Percentiles rank a stretch among this genome's conserved stretches.
Evolutionary conservation across 2,797 vertebrate species (phyloP).

Genomic region (Pseudomugil gertrudae): DNA sequence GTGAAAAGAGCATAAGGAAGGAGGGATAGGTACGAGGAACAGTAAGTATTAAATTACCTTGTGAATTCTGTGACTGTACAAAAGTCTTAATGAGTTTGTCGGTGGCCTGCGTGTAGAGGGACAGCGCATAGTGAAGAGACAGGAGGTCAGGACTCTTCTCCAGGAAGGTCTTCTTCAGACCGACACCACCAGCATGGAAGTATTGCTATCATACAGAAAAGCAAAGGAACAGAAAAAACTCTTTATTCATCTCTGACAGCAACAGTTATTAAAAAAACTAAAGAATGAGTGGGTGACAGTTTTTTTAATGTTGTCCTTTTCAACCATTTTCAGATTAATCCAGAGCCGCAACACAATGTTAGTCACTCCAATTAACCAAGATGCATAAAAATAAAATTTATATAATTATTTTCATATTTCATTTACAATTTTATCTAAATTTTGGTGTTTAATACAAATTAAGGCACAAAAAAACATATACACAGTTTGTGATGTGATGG

Average conservation of each 20-base stretch:
- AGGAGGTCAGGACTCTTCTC: slow-evolving; percentile 97
- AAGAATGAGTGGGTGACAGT: not conserved
- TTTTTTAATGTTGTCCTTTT: not conserved
- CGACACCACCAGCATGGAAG: slow-evolving; percentile 96
- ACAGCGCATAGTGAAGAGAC: slow-evolving; percentile 95
- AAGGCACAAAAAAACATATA: too few species aligned
- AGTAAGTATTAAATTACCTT: slow-evolving; percentile 83
- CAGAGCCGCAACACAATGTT: not conserved
- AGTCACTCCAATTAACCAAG: not conserved
- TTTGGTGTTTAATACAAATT: too few species aligned
- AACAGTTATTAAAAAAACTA: not conserved
- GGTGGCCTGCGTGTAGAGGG: slow-evolving; percentile 97
- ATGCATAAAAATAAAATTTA: not conserved
- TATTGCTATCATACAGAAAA: slow-evolving; percentile 88
- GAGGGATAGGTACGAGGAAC: not conserved
- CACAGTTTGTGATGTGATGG: too few species aligned
- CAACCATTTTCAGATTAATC: not conserved
- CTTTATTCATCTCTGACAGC: not conserved
- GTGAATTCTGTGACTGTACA: slow-evolving; percentile 93
- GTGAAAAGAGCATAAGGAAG: slow-evolving; percentile 3
- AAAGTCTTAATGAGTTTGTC: slow-evolving; percentile 98
- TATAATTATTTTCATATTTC: not conserved
- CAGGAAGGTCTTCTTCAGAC: slow-evolving; percentile 97
- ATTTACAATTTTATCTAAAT: not conserved
- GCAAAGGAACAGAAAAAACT: not conserved